Base-by-base conservation (phyloP, 1,140 invertebrate species). In the Eumeta japonica region DNA sequence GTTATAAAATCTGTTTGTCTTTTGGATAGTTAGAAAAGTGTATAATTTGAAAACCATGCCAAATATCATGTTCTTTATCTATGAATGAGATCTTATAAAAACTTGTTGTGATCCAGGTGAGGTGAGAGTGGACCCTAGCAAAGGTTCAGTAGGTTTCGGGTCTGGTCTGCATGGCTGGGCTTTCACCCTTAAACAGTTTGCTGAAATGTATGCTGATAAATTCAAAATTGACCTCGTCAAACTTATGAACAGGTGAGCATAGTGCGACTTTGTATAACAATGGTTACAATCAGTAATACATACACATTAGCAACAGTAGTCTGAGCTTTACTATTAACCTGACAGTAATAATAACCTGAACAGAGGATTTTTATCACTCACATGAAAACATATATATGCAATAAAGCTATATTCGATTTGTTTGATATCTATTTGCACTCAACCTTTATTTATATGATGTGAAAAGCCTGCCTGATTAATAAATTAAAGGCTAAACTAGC, bases 131-230 rank as follows among this genome's bases (percentile, higher is more conserved):
- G 93, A 97, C 73, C 95, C 95, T 37, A 91, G 90, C 76, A 94
- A 94, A 77, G 97, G 97, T 62, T 98, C 94, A 45, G 97, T 99
- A 46, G 97, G 97, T 67, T 99, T 99, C 76, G 97, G 97, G 45
- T 98, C 97, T 20, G 97, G 91, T 62, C 88, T 99, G 35, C 97
- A 99, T 71, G 96, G 97, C 37, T 99, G 97, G 97, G 97, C 97
- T 36, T 99, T 99, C 73, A 99, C 97, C 35, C 81, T 99, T 27
- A 99, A 99, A 79, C 95, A 99, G 79, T 99, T 99, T 80, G 85
- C 97, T 38, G 94, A 98, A 76, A 97, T 99, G 87, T 99, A 99
- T 71, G 87, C 94, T 18, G 90, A 92, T 55, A 99, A 98, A 77
- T 99, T 99, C 82, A 95, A 95, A 76, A 96, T 99, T 57, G 92